Base-by-base conservation (phyloP, 2,888 invertebrate genomes). In the Anaspis maculata region DNA sequence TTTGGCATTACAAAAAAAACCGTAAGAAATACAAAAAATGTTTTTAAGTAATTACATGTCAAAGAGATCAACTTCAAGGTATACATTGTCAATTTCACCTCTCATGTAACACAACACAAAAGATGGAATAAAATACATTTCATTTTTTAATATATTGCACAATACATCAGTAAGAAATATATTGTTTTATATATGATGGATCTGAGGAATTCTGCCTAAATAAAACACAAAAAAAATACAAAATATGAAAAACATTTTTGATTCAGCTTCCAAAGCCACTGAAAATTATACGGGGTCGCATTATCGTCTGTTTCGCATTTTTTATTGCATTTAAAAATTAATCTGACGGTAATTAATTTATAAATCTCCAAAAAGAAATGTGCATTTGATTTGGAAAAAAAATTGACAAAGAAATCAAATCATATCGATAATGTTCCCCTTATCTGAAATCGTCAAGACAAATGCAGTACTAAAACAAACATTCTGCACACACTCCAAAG, bases 221-320 rank as follows among this genome's bases (percentile, higher is more conserved):
- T 56, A 57, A 57, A 57, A 56, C 52, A 57, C 53, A 57, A 57
- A 57, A n/a, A n/a, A 54, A 57, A 54, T 51, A 51, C 51, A 57
- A 51, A 43, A 52, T 46, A 55, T 57, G 52, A 57, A 56, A 57
- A 48, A 30, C 19, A 46, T 43, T 35, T n/a, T n/a, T 41, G 42
- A 48, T 33, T 40, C 54, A 57, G 52, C 47, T 49, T 49, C 51
- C 52, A 54, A 53, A 54, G 50, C 50, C 47, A 52, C 52, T 53
- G 53, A 42, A 53, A 53, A 49, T 41, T 39, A n/a, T n/a, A n/a
- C 33, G 31, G 54, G 52, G 51, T 48, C 54, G 49, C 46, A 48
- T 53, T 54, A 56, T 48, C 39, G 16, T 16, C 10, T n/a, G n/a
- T n/a, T n/a, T n/a, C n/a, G n/a, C n/a, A n/a, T n/a, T n/a, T n/a